Evolutionary conservation across 2,888 invertebrate genomes (phyloP), one percentile per base, ranked within the genome.

Genomic region (Temnothorax rugatulus): DNA sequence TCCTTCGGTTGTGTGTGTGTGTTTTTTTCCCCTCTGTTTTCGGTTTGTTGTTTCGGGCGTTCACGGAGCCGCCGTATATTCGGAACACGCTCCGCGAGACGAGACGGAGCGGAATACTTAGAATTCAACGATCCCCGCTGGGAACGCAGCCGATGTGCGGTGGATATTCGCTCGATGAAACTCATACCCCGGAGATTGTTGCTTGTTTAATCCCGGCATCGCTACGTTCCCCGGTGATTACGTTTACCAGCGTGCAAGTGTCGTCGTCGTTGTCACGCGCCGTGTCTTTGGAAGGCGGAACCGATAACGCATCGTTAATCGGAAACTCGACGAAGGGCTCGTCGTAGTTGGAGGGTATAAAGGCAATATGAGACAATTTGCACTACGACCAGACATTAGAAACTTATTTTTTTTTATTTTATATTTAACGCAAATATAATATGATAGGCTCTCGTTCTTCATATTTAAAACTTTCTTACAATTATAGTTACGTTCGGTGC

Each of bases 121-220:
- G 79, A 69, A 81, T 81, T 81, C 79, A 81, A 81, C 79, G 59
- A 81, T 81, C 79, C 79, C 79, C 79, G 79, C 79, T 81, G 79
- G 79, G 79, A 81, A 81, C 79, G 79, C 25, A 59, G 68, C 59
- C 71, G 59, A 71, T 69, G 66, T n/a, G 57, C 69, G 47, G 47
- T 47, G 47, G 71, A 81, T 81, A 81, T 81, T 69, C 71, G 79
- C 71, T 71, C 69, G 79, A 76, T 76, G 76, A 64, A 64, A 81
- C 59, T 81, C 79, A 59, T 71, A 69, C 59, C 59, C 59, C 47
- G 71, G 71, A 69, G 79, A 44, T 81, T 81, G 79, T 81, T 69
- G 79, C 79, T 81, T 81, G 79, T 81, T 81, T 81, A 81, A 81
- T 81, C 79, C 69, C 47, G 59, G 79, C 69, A 59, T 69, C 79